Evolutionary conservation across 2,797 vertebrate genomes (phyloP), one percentile per base, ranked within the genome.

Genomic region (Choloepus didactylus): DNA sequence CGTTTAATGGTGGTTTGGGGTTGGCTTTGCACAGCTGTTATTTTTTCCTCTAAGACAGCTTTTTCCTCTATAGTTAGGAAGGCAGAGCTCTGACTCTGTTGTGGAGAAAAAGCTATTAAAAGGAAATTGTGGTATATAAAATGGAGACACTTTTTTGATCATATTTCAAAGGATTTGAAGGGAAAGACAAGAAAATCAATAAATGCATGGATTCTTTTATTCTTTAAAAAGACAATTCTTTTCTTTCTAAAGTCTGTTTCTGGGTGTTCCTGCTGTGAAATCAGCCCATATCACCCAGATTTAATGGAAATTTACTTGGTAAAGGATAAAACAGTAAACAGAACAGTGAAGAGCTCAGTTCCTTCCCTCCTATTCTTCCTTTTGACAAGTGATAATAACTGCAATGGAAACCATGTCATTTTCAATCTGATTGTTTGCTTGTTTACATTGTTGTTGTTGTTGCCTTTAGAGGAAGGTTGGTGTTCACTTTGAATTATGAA

Each of bases 121-220:
- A 89, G 89, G 75, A 95, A 96, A 96, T 96, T 96, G 91, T 95
- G 91, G 96, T 96, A 18, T 97, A 97, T 95, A 96, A 96, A 97
- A 97, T 96, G 91, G 91, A 97, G 95, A 97, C 95, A 96, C 62
- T 93, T 97, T 97, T 98, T 97, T 96, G 88, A 98, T 98, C 95
- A 96, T 96, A 97, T 97, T 97, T 97, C 96, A 97, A 98, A 97
- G 90, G 86, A 95, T 95, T 96, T 97, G 95, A 97, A 96, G 95
- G 95, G 89, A 93, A 97, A 97, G 97, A 97, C 95, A 97, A 97
- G 97, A 97, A 97, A 97, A 97, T 97, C 97, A 97, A 97, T 97
- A 97, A 95, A 97, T 91, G 91, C 94, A 95, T 82, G 79, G 91
- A 94, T 97, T 97, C 95, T 91, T 98, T 98, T 95, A 95, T 92